Evolutionary conservation across 1,140 invertebrate genomes (phyloP).

Genomic region (Stegodyphus dumicola): DNA sequence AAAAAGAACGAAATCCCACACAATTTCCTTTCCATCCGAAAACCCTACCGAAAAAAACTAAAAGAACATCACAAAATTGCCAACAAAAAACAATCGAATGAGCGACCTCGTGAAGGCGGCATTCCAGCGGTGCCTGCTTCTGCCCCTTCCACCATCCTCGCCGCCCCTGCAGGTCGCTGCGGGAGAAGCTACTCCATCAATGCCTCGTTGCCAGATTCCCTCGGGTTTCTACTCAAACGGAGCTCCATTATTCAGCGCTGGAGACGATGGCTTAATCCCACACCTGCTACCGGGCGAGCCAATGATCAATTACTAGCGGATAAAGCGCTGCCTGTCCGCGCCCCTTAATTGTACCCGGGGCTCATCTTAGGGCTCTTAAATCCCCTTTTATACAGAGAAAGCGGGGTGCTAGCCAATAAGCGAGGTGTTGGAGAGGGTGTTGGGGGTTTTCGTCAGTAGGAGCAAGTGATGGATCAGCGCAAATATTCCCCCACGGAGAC

Average conservation of each 20-base stretch:
- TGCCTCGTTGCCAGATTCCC: conserved; percentile 26
- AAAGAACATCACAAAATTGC: too few species aligned
- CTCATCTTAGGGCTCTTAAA: background rate
- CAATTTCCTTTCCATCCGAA: conserved; percentile 4
- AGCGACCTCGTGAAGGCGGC: conserved; percentile 1
- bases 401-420: background rate
- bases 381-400: background rate
- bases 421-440: background rate
- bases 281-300: background rate
- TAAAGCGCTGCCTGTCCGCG: background rate
- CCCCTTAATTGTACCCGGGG: conserved; percentile 10
- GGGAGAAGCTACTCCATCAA: conserved; percentile 12
- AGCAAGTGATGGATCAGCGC: background rate
- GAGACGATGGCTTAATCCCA: conserved; percentile 2
- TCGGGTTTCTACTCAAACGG: background rate
- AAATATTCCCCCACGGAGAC: background rate
- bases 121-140: background rate
- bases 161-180: background rate
- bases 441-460: background rate
- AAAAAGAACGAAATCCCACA: background rate
- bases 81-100: conserved; percentile 11
- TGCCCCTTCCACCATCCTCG: background rate
- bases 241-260: background rate
- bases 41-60: background rate
- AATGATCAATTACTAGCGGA: conserved; percentile 26